Base-by-base conservation (phyloP, 2,797 vertebrate species). In the Platyrinchus mystaceus region DNA sequence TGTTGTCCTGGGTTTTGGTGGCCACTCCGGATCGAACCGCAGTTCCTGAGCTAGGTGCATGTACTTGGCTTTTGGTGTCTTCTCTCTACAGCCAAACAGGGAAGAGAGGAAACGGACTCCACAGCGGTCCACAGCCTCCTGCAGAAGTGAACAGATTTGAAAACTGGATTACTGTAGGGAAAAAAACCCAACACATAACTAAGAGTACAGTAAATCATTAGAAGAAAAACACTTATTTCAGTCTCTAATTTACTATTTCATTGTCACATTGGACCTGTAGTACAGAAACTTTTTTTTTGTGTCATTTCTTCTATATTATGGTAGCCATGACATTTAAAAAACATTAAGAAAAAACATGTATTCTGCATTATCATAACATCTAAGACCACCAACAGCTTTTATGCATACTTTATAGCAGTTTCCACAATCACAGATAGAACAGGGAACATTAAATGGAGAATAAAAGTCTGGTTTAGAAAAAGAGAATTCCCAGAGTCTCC, bases 21-120 rank as follows among this genome's bases (percentile, higher is more conserved):
- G 99, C 99, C 99, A 99, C 92, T 99, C 99, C 1, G 99, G 99
- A 96, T 99, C 99, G 64, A 99, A 98, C 58, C 98, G 97, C 86
- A 99, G 98, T 97, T 99, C 99, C 98, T 99, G 99, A 91, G 99
- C 99, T 96, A 99, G 98, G 90, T 99, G 98, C 99, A 99, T 99
- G 96, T 99, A 99, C 89, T 99, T 99, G 59, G 99, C 99, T 97
- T 99, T 99, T 92, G 99, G 99, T 3, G 96, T 96, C 89, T 97
- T 98, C 94, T 98, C 98, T 94, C 87, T 96, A 53, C 95, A 98
- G 60, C 98, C 98, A 84, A 98, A 98, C 26, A 98, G 86, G 90
- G 97, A 97, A 36, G 98, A 97, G 66, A 98, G 94, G 96, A 98
- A 98, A 92, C 97, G 98, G 73, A 94, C 95, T 2, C 96, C 96